Base-by-base conservation (phyloP, 2,888 invertebrate species). In the Crematogaster levior region DNA sequence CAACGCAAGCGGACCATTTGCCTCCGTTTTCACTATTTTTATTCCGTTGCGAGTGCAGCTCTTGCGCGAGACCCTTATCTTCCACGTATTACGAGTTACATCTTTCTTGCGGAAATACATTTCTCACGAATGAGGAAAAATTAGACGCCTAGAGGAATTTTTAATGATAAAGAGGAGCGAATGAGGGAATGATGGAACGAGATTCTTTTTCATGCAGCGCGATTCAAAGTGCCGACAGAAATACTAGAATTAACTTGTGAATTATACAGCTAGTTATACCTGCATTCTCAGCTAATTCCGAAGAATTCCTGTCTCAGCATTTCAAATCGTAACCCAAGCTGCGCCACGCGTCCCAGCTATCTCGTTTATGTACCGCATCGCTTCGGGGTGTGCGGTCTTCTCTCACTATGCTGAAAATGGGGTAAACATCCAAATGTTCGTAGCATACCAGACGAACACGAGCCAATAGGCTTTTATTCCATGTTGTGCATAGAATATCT, bases 361-460 rank as follows among this genome's bases (percentile, higher is more conserved):
- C 85, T 89, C 89, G 90, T 90, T 90, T 90, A 89, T 83, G 84
- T 89, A 90, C 89, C 90, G 90, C 90, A 90, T 87, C 68, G 90
- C 90, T 87, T 68, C 70, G 72, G 87, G 90, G 72, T 83, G 89
- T 90, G 90, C 90, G 90, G 90, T 88, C 90, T 86, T 82, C 89
- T 82, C 53, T 58, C 43, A 70, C 77, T 43, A 68, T 68, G 56
- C 84, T 82, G 90, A 88, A 89, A 89, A 90, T 89, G 88, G 84
- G 83, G 84, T 75, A 88, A 61, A 86, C 84, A 81, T 86, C 87
- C 85, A 84, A 63, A 85, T 84, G 80, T 85, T 88, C 79, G 85
- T 43, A 81, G 81, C 85, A 46, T 68, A 72, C 79, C 84, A 61
- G 83, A 83, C 61, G 85, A 87, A 89, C 82, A 86, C 85, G 72